phyloP scores from a whole-genome alignment of 2,888 invertebrate genomes.

The Lasioglossum malachurum region DNA sequence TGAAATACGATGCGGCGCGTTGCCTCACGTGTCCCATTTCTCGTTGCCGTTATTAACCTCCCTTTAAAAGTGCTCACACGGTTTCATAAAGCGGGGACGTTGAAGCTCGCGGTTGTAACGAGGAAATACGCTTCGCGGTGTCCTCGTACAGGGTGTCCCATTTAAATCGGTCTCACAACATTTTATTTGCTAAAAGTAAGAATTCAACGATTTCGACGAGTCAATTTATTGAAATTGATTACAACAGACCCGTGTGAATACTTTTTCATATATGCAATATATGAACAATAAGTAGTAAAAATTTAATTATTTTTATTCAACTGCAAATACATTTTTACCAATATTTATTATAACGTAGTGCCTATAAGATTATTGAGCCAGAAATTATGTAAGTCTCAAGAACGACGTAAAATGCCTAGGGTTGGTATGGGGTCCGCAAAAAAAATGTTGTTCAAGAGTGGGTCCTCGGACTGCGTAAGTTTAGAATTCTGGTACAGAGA shows the following conservation, averaged over 20 bases:
- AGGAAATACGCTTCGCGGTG: neutral
- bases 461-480: no score
- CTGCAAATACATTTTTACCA: no score
- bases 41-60: neutral
- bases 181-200: neutral
- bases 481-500: neutral
- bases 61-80: neutral
- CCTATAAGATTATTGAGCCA: no score
- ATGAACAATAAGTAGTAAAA: no score
- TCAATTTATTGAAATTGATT: no score
- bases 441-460: no score
- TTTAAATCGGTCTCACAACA: neutral
- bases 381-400: no score
- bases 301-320: no score
- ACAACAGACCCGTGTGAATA: neutral
- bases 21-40: neutral
- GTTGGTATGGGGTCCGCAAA: no score
- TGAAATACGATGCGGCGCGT: neutral
- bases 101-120: neutral
- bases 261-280: no score
- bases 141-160: neutral
- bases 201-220: neutral
- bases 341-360: no score
- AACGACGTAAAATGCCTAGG: no score
- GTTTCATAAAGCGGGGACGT: neutral